Evolutionary conservation across 2,888 invertebrate species (phyloP), one percentile per base, ranked within the genome.

Genomic region (Euspilapteryx auroguttella): DNA sequence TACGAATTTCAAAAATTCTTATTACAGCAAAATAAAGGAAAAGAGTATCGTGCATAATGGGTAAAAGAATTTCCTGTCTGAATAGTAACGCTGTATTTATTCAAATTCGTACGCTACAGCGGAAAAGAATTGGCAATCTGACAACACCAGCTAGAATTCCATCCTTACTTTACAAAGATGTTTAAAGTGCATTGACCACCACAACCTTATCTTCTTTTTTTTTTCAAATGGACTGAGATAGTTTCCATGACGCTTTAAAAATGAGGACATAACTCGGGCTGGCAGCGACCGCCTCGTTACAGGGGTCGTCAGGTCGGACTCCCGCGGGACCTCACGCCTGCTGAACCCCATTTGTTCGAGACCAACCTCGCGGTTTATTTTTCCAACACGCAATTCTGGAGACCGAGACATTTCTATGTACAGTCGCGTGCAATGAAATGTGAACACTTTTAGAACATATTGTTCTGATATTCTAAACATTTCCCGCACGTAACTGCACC

Each of bases 251-350:
- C n/a, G n/a, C n/a, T n/a, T n/a, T n/a, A n/a, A n/a, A n/a, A n/a
- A 15, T 9, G 23, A 12, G 10, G 14, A 23, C 10, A 22, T 22
- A 12, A 23, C 1, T 21, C n/a, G n/a, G n/a, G n/a, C n/a, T n/a
- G n/a, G n/a, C n/a, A n/a, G n/a, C n/a, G n/a, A n/a, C n/a, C n/a
- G 17, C 39, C 49, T 58, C 52, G 54, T 57, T 58, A 50, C 41
- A 36, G 34, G 42, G 40, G 22, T 31, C 25, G 21, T n/a, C n/a
- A n/a, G n/a, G n/a, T n/a, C 36, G 46, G 40, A 34, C 42, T 41
- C 55, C 42, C 54, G 25, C 25, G 55, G 49, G 59, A 51, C 44
- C 45, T 39, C 40, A 40, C 41, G 40, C 38, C n/a, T n/a, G 10
- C 37, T 41, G 43, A 45, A 40, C 45, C 44, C 46, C 45, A 55